Evolutionary conservation across 2,888 invertebrate species (phyloP).

Genomic region (Hemistola chrysoprasaria): DNA sequence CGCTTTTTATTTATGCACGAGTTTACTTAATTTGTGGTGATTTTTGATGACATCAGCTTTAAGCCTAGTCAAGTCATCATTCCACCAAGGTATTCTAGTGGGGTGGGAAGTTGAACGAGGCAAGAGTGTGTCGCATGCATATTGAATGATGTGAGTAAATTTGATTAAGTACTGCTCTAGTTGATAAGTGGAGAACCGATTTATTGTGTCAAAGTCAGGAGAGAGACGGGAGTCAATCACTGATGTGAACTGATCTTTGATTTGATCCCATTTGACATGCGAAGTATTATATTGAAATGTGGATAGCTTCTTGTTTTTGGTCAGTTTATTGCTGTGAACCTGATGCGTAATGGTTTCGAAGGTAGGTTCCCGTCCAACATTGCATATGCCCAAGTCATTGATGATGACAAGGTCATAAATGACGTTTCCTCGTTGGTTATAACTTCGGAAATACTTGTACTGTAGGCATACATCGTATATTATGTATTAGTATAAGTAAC

Average conservation of each 20-base stretch:
- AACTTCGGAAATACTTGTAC: no score
- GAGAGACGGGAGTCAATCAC: no score
- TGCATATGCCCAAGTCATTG: slow-evolving; percentile 9
- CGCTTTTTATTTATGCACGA: no score
- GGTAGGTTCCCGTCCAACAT: slow-evolving; percentile 20
- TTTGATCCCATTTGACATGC: not conserved
- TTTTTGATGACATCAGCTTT: no score
- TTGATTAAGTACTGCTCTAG: no score
- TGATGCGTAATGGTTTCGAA: slow-evolving; percentile 19
- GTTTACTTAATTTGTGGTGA: no score
- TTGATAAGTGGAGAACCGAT: no score
- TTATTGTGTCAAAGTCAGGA: no score
- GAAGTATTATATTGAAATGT: not conserved
- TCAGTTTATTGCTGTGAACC: not conserved
- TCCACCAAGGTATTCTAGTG: not conserved
- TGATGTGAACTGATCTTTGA: not conserved
- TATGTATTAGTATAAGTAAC: no score
- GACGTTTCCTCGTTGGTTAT: slow-evolving; percentile 19
- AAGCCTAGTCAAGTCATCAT: not conserved
- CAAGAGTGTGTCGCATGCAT: not conserved
- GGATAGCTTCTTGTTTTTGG: not conserved
- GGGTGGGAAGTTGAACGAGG: not conserved
- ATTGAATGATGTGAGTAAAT: no score
- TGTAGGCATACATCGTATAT: no score
- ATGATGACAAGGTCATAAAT: not conserved